These are phyloP conservation scores for Blastobasis adustella DNA, from an alignment of 2,888 invertebrate species.

Conservation along the genomic window DNA sequence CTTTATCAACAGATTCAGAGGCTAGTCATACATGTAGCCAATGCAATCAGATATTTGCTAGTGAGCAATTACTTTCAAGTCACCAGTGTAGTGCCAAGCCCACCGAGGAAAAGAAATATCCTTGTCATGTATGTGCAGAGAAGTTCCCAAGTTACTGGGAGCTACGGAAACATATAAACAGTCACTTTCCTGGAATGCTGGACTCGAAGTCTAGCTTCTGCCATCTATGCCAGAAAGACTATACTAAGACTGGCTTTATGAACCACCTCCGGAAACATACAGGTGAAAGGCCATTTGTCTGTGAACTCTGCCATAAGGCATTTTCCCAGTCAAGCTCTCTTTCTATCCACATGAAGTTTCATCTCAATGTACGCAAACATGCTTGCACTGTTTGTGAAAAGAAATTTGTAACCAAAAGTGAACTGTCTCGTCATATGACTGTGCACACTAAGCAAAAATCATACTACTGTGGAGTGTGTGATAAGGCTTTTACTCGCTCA, in stretches of 20 bases:
- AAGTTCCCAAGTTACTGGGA: constrained; percentile 71
- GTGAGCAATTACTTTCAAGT: constrained; percentile 54
- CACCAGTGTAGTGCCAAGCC: constrained; percentile 65
- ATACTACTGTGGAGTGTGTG: constrained; percentile 70
- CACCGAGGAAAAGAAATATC: constrained; percentile 66
- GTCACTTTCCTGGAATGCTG: constrained; percentile 68
- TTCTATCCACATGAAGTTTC: constrained; percentile 72
- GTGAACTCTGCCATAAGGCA: constrained; percentile 69
- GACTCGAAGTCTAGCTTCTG: constrained; percentile 72
- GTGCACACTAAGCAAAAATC: constrained; percentile 72
- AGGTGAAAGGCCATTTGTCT: constrained; percentile 69
- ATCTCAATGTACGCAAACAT: constrained; percentile 69
- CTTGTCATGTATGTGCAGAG: constrained; percentile 68
- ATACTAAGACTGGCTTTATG: constrained; percentile 72
- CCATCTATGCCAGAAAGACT: constrained; percentile 71
- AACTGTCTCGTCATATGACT: constrained; percentile 72
- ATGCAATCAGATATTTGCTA: constrained; percentile 69
- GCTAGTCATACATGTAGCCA: constrained; percentile 67
- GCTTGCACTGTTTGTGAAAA: constrained; percentile 71
- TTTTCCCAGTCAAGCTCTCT: constrained; percentile 71
- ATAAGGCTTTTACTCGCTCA: constrained; percentile 70
- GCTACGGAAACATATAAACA: constrained; percentile 66
- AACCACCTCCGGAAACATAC: constrained; percentile 70
- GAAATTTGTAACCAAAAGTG: constrained; percentile 72
- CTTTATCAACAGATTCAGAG: constrained; percentile 68